Percentiles rank a stretch among this genome's conserved stretches.
Conservation (phyloP, 2,888 invertebrate species). For the Melanchra persicariae region DNA sequence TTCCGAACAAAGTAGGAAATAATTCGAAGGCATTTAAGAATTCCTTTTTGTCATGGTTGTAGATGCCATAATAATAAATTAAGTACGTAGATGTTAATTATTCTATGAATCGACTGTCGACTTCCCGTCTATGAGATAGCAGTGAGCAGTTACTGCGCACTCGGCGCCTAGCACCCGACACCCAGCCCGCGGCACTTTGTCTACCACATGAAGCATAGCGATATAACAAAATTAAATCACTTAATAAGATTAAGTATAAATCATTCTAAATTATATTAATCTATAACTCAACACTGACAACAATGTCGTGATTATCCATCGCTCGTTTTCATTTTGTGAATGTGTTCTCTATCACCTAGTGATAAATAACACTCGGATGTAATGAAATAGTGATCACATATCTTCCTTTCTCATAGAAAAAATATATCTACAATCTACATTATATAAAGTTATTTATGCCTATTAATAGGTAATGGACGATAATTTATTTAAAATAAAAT, state of each 20-base stretch:
- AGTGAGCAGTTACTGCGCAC: conserved; percentile 53
- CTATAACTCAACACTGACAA: conserved; percentile 67
- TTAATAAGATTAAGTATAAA: conserved; percentile 87
- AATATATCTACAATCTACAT: conserved; percentile 66
- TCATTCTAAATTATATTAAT: conserved; percentile 79
- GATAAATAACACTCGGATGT: conserved; percentile 77
- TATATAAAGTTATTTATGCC: conserved; percentile 78
- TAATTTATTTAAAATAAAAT: conserved; percentile 71
- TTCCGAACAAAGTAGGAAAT: conserved; percentile 59
- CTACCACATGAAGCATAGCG: conserved; percentile 56
- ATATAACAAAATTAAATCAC: conserved; percentile 73
- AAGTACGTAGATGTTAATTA: conserved; percentile 71
- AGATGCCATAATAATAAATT: conserved; percentile 73
- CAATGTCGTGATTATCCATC: conserved; percentile 42
- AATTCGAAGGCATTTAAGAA: conserved; percentile 64
- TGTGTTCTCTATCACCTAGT: conserved; percentile 80
- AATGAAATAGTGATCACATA: conserved; percentile 82
- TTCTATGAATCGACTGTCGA: conserved; percentile 69
- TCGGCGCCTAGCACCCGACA: conserved; percentile 44
- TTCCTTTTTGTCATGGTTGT: conserved; percentile 68
- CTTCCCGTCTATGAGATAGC: conserved; percentile 66
- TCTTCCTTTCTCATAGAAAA: conserved; percentile 82
- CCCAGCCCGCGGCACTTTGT: conserved; percentile 37
- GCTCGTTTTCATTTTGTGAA: conserved; percentile 71
- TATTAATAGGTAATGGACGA: conserved; percentile 75